phyloP scores from a whole-genome alignment of 2,888 invertebrate genomes.

The Endomychus coccineus region DNA sequence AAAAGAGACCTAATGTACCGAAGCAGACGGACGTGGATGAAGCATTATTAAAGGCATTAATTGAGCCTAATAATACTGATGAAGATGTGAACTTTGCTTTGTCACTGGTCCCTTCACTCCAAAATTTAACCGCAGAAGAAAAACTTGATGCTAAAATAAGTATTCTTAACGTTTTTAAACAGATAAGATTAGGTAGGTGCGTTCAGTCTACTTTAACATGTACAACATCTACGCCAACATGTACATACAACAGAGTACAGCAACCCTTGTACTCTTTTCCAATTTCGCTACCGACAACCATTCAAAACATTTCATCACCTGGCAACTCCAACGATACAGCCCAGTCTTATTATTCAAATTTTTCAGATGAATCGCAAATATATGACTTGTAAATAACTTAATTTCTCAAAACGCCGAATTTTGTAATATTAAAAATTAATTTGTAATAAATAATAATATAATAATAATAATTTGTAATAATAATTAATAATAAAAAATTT shows the following conservation, averaged over 20 bases:
- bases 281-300: conserved; percentile 8
- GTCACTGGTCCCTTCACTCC: conserved; percentile 15
- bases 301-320: conserved; percentile 9
- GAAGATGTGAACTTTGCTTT: conserved; percentile 17
- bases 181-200: conserved; percentile 14
- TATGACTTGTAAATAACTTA: conserved; percentile 11
- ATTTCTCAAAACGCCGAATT: conserved; percentile 7
- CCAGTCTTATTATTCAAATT: conserved; percentile 10
- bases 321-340: conserved; percentile 9
- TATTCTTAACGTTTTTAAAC: conserved; percentile 16
- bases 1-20: conserved; percentile 27
- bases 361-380: conserved; percentile 13
- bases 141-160: conserved; percentile 15
- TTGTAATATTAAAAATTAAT: too few species aligned
- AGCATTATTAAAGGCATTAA: conserved; percentile 14
- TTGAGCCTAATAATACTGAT: conserved; percentile 12
- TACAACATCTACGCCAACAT: conserved; percentile 5
- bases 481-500: too few species aligned
- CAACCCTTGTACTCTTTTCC: conserved; percentile 11
- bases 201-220: conserved; percentile 9
- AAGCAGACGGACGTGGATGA: conserved; percentile 14
- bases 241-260: conserved; percentile 9
- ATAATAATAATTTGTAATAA: too few species aligned
- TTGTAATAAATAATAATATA: too few species aligned
- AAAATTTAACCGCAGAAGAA: conserved; percentile 13